phyloP scores from a whole-genome alignment of 2,797 vertebrate species.

The Parambassis ranga region DNA sequence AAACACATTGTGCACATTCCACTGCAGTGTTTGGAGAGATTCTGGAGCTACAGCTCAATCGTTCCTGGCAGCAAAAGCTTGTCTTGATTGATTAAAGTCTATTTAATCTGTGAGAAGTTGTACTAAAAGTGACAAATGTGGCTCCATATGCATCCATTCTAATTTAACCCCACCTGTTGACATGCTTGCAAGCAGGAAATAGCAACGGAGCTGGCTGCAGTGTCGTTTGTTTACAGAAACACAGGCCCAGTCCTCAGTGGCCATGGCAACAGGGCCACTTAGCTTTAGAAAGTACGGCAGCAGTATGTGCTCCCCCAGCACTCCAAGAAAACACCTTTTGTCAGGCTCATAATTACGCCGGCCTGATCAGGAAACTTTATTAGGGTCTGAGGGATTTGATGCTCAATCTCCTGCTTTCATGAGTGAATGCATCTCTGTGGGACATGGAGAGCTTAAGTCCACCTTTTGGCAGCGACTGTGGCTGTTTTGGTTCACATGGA shows the following conservation, averaged over 20 bases:
- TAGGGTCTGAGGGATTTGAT: not conserved
- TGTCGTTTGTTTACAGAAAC: constrained; percentile 40
- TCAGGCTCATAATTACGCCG: constrained; percentile 48
- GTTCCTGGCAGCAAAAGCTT: constrained; percentile 4
- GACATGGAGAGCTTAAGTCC: not conserved
- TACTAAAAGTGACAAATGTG: not conserved
- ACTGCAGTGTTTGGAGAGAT: constrained; percentile 15
- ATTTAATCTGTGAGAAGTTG: not conserved
- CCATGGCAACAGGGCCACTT: constrained; percentile 55
- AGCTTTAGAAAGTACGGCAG: constrained; percentile 18
- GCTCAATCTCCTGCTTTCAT: not conserved
- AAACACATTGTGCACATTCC: constrained; percentile 26
- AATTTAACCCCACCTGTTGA: too few relatives aligned
- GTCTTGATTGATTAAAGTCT: not conserved
- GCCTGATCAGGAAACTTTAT: constrained; percentile 5
- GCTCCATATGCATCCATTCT: not conserved
- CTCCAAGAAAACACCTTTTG: constrained; percentile 52
- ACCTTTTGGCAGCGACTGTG: not conserved
- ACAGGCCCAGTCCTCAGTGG: constrained; percentile 34
- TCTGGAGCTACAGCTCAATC: not conserved
- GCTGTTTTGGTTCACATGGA: too few relatives aligned
- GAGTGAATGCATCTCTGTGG: not conserved
- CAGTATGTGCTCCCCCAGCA: constrained; percentile 10
- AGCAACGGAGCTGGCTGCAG: constrained; percentile 14
- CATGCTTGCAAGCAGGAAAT: constrained; percentile 22